Evolutionary conservation across 2,888 invertebrate genomes (phyloP).

Genomic region (Drosophila mercatorum): DNA sequence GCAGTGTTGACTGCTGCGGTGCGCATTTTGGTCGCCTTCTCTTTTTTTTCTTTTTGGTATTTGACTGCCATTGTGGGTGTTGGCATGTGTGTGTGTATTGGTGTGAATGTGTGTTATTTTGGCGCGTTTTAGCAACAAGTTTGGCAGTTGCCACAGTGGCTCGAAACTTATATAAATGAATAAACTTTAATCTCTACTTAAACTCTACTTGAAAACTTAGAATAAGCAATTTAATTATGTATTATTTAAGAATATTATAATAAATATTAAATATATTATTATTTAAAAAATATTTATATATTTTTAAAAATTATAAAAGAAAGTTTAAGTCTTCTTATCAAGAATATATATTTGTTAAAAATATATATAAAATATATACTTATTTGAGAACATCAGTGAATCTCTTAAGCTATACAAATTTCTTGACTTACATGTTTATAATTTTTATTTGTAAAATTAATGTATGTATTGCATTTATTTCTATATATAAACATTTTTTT

Average conservation of each 20-base stretch:
- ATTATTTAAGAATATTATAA: too few relatives aligned
- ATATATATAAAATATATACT: too few relatives aligned
- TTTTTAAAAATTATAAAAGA: too few relatives aligned
- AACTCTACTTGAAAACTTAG: too few relatives aligned
- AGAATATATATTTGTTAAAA: too few relatives aligned
- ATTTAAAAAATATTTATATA: too few relatives aligned
- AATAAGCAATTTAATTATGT: too few relatives aligned
- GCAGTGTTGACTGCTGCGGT: conserved; percentile 75
- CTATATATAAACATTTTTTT: neutral
- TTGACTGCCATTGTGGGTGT: neutral
- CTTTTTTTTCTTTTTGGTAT: conserved; percentile 17
- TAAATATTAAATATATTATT: neutral
- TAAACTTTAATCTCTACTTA: too few relatives aligned
- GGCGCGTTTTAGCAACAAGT: conserved; percentile 75
- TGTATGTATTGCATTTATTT: neutral
- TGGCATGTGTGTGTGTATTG: neutral
- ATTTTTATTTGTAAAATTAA: neutral
- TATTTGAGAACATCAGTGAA: neutral
- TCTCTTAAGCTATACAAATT: neutral
- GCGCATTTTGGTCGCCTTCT: conserved; percentile 47
- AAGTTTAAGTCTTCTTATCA: too few relatives aligned
- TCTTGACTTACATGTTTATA: too few relatives aligned
- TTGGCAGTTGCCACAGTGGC: conserved; percentile 35
- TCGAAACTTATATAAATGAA: neutral
- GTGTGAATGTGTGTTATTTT: conserved; percentile 42